Conservation (phyloP, 2,113 vertebrate genomes). For the Aphyosemion australe region DNA sequence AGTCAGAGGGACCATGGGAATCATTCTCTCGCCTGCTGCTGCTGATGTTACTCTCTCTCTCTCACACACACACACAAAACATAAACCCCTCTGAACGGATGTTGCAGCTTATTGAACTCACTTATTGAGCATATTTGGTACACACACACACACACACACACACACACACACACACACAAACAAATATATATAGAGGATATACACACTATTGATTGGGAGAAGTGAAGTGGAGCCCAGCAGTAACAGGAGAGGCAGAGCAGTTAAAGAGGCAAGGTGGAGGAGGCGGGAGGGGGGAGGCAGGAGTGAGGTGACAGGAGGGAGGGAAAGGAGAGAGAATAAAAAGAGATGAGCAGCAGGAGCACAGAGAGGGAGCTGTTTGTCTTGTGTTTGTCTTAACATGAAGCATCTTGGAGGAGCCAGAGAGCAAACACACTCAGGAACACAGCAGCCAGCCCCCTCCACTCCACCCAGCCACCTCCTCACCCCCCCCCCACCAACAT, state of each 20-base stretch:
- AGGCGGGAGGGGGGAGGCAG: not conserved
- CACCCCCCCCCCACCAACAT: slow-evolving; percentile 16
- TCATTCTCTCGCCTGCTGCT: slow-evolving; percentile 50
- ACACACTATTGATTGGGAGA: slow-evolving; percentile 43
- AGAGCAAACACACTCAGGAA: slow-evolving; percentile 52
- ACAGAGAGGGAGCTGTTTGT: slow-evolving; percentile 57
- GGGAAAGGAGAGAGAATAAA: slow-evolving; percentile 6
- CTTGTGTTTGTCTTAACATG: slow-evolving; percentile 68
- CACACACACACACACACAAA: not conserved
- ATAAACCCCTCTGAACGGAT: slow-evolving; percentile 22
- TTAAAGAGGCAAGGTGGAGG: slow-evolving; percentile 39
- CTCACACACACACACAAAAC: slow-evolving; percentile 20
- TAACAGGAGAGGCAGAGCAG: slow-evolving; percentile 52
- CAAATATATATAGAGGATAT: not conserved
- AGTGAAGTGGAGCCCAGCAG: slow-evolving; percentile 49
- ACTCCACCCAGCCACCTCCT: slow-evolving; percentile 15
- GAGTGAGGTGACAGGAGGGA: slow-evolving; percentile 4
- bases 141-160: not conserved
- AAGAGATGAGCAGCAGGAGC: slow-evolving; percentile 22
- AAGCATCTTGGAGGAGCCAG: slow-evolving; percentile 51
- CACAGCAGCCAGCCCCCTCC: slow-evolving; percentile 32
- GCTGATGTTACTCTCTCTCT: slow-evolving; percentile 15
- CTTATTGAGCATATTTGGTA: slow-evolving; percentile 7
- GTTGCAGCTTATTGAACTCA: slow-evolving; percentile 28
- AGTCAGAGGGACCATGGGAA: slow-evolving; percentile 25